These are phyloP conservation scores for Melieria picta DNA, from an alignment of 2,888 invertebrate genomes.

Conservation along the genomic window DNA sequence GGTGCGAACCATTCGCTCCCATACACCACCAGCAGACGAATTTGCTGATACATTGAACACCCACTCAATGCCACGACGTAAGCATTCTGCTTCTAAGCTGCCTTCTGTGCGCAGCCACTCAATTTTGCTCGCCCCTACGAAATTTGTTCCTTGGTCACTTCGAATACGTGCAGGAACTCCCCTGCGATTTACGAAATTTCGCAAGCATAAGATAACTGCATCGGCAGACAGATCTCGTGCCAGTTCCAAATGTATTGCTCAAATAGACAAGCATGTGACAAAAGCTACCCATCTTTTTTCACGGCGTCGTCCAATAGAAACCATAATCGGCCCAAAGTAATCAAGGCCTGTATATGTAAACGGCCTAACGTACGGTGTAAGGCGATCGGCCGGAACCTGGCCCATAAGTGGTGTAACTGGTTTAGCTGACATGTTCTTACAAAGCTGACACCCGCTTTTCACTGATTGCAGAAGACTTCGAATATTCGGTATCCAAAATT, in stretches of 20 bases:
- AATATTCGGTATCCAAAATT: constrained; percentile 36
- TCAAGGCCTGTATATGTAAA: constrained; percentile 39
- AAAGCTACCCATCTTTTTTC: constrained; percentile 36
- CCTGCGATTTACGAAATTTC: constrained; percentile 36
- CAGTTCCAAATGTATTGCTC: constrained; percentile 30
- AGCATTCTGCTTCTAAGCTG: constrained; percentile 8
- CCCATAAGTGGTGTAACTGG: constrained; percentile 44
- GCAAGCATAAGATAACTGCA: constrained; percentile 33
- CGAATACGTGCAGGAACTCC: constrained; percentile 34
- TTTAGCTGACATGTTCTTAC: constrained; percentile 25
- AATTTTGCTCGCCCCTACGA: constrained; percentile 31
- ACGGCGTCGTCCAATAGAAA: constrained; percentile 10
- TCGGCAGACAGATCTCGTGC: constrained; percentile 33
- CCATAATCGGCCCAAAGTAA: constrained; percentile 27
- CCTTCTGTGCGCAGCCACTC: constrained; percentile 16
- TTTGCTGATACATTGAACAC: constrained; percentile 37
- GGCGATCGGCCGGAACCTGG: constrained; percentile 37
- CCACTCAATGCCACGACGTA: constrained; percentile 32
- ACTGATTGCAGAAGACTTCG: constrained; percentile 28
- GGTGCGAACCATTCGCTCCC: constrained; percentile 36
- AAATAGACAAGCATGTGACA: constrained; percentile 34
- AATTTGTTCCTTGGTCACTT: constrained; percentile 39
- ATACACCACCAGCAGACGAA: constrained; percentile 34
- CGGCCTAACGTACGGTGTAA: constrained; percentile 35
- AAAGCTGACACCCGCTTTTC: constrained; percentile 29